phyloP scores from a whole-genome alignment of 2,113 vertebrate genomes.

The Todiramphus saurophagus region DNA sequence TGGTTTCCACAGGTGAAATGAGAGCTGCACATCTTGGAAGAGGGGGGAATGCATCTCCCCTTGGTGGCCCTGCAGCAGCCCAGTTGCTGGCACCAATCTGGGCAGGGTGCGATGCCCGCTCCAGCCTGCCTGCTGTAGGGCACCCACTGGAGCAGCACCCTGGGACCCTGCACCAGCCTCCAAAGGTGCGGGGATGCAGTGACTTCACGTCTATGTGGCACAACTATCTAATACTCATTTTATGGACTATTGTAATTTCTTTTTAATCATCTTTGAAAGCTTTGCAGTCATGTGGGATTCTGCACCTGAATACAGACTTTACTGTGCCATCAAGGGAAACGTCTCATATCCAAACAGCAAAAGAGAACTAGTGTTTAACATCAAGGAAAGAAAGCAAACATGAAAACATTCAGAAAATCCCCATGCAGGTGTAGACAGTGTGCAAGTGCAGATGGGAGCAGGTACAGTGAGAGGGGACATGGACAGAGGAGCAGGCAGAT shows the following conservation, averaged over 20 bases:
- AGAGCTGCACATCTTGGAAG: background rate
- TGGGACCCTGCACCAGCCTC: background rate
- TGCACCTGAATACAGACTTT: background rate
- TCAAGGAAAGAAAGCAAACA: background rate
- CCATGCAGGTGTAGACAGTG: background rate
- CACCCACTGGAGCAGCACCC: background rate
- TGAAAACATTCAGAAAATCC: background rate
- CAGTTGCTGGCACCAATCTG: background rate
- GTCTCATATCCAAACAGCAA: background rate
- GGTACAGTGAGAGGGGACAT: background rate
- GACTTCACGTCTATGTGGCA: background rate
- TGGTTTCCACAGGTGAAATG: background rate
- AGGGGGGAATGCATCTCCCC: background rate
- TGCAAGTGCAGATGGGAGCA: background rate
- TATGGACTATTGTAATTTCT: background rate
- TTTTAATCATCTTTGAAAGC: background rate
- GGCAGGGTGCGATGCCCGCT: background rate
- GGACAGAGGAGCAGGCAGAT: background rate
- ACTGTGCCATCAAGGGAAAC: background rate
- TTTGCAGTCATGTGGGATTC: background rate
- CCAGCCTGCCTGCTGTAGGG: accelerated
- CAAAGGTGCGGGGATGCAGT: background rate
- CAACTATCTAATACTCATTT: background rate
- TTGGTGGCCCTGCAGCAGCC: background rate
- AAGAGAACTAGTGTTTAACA: background rate